Conservation (phyloP, 1,140 invertebrate genomes). For the Papilio polytes region DNA sequence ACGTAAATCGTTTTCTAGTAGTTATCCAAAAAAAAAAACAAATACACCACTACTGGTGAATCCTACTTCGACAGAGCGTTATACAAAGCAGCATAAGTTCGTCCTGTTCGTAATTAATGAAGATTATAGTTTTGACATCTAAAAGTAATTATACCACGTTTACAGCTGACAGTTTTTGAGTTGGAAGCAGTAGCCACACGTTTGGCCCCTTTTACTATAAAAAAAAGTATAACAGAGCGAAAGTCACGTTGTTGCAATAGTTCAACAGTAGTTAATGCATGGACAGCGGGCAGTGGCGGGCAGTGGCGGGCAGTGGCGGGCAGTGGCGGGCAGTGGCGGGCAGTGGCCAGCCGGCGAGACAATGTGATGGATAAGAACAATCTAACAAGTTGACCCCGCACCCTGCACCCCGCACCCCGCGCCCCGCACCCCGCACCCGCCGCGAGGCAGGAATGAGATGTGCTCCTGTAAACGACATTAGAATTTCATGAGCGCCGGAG, state of each 20-base stretch:
- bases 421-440: neutral
- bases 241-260: neutral
- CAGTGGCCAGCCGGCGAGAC: neutral
- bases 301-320: no score
- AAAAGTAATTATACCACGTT: no score
- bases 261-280: neutral
- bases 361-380: neutral
- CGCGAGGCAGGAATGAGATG: neutral
- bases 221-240: neutral
- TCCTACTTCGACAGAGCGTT: no score
- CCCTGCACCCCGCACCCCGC: neutral
- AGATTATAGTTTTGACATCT: no score
- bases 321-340: no score
- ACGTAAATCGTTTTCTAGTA: neutral
- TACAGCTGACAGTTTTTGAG: neutral
- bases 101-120: no score
- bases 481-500: constrained; percentile 14
- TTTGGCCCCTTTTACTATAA: no score
- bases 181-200: neutral
- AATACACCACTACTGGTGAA: neutral
- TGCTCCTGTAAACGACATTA: neutral
- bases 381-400: constrained; percentile 2
- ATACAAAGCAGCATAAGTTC: no score
- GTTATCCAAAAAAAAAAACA: neutral
- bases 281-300: neutral